Evolutionary conservation across 37 sponge, comb jelly and placozoan genomes (phyloP).

Genomic region (Corticium candelabrum): DNA sequence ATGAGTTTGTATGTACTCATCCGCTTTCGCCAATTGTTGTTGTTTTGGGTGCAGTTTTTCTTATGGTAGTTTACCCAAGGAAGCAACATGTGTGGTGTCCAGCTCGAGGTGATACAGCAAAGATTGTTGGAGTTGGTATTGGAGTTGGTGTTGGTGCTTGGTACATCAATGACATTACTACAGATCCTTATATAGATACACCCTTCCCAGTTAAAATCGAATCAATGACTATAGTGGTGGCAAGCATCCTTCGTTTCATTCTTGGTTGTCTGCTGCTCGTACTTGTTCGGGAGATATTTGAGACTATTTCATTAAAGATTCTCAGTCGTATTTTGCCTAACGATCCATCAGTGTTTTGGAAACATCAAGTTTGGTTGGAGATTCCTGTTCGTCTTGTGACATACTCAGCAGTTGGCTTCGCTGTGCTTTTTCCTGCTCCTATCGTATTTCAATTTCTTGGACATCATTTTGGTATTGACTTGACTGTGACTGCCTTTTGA

Average conservation of each 20-base stretch:
- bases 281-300: conserved; percentile 64
- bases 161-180: conserved; percentile 19
- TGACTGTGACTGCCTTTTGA: background rate
- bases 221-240: conserved; percentile 23
- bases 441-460: background rate
- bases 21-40: conserved; percentile 13
- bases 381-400: conserved; percentile 79
- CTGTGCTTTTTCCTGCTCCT: background rate
- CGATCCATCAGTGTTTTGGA: conserved; percentile 49
- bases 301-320: conserved; percentile 63
- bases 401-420: conserved; percentile 63
- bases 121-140: conserved; percentile 48
- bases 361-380: conserved; percentile 64
- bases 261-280: conserved; percentile 67
- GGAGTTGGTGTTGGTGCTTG: conserved; percentile 30
- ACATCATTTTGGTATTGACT: background rate
- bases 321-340: conserved; percentile 78
- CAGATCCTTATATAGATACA: conserved; percentile 41
- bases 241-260: conserved; percentile 44
- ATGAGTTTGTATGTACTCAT: conserved; percentile 31
- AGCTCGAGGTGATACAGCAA: conserved; percentile 84
- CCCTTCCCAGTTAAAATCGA: conserved; percentile 38
- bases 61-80: conserved; percentile 73
- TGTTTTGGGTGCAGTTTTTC: conserved; percentile 20
- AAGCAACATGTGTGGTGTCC: conserved; percentile 54